Percentiles rank a stretch among this genome's conserved stretches.
phyloP scores from a whole-genome alignment of 1,140 invertebrate genomes.

The Zaprionus capensis region DNA sequence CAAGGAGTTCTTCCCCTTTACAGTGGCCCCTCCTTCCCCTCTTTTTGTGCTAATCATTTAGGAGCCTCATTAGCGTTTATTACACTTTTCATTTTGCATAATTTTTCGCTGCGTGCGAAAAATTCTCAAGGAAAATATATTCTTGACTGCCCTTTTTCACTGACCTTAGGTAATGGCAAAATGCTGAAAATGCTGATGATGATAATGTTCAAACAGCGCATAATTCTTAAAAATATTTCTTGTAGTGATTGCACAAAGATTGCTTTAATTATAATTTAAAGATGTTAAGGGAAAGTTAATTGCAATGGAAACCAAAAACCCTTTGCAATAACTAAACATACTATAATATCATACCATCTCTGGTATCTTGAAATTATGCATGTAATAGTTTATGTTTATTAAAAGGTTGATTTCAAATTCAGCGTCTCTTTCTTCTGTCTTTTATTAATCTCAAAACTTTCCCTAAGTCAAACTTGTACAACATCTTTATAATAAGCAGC shows the following conservation, averaged over 20 bases:
- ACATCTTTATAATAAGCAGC: too few relatives aligned
- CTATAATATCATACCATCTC: too few relatives aligned
- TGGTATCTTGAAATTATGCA: too few relatives aligned
- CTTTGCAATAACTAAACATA: too few relatives aligned
- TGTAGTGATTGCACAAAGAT: background rate
- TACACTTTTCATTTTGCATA: slow-evolving; percentile 64
- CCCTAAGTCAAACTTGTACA: too few relatives aligned
- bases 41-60: slow-evolving; percentile 43
- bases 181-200: slow-evolving; percentile 16
- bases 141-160: slow-evolving; percentile 4
- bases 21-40: too few relatives aligned
- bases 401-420: too few relatives aligned
- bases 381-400: too few relatives aligned
- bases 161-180: slow-evolving; percentile 12
- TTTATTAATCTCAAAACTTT: too few relatives aligned
- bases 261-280: background rate
- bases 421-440: too few relatives aligned
- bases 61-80: slow-evolving; percentile 72
- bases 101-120: slow-evolving; percentile 26
- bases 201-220: background rate
- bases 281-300: background rate
- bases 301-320: background rate
- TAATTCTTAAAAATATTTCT: background rate
- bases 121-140: slow-evolving; percentile 16
- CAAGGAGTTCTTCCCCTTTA: background rate